Evolutionary conservation across 2,797 vertebrate species (phyloP).

Genomic region (Anolis apletophallus): DNA sequence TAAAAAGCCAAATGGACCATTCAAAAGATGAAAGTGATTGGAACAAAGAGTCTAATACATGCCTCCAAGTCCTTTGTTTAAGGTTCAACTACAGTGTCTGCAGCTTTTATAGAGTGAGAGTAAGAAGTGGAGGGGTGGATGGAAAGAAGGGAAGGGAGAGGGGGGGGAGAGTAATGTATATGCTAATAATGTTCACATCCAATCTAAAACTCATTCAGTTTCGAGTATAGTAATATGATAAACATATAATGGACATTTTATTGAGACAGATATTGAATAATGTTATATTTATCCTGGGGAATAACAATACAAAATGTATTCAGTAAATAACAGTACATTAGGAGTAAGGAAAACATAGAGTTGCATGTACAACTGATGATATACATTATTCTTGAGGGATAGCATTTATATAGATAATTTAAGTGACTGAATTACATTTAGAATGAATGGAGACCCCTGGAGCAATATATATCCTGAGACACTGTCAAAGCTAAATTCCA

Average conservation of each 20-base stretch:
- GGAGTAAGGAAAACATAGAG: not conserved
- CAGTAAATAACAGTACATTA: slow-evolving; percentile 18
- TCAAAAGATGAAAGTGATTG: not conserved
- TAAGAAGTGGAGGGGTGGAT: too few relatives aligned
- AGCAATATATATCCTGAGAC: slow-evolving; percentile 30
- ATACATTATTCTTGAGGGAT: slow-evolving; percentile 23
- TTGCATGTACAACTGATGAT: not conserved
- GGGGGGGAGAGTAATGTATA: too few relatives aligned
- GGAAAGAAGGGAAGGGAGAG: too few relatives aligned
- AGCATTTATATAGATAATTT: slow-evolving; percentile 22
- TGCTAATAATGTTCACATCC: not conserved
- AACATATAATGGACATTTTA: not conserved
- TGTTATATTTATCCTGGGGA: slow-evolving; percentile 12
- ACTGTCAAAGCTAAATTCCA: slow-evolving; percentile 38
- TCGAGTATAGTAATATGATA: slow-evolving; percentile 7
- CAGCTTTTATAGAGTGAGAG: not conserved
- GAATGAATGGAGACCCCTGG: slow-evolving; percentile 33
- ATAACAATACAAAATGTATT: slow-evolving; percentile 16
- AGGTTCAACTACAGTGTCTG: not conserved
- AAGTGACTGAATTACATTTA: slow-evolving; percentile 30
- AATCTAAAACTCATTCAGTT: slow-evolving; percentile 4
- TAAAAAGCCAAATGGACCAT: not conserved
- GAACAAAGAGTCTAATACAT: not conserved
- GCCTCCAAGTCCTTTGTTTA: not conserved
- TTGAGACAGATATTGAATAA: slow-evolving; percentile 9